Evolutionary conservation across 2,113 vertebrate species (phyloP).

Genomic region (Dromaius novaehollandiae): DNA sequence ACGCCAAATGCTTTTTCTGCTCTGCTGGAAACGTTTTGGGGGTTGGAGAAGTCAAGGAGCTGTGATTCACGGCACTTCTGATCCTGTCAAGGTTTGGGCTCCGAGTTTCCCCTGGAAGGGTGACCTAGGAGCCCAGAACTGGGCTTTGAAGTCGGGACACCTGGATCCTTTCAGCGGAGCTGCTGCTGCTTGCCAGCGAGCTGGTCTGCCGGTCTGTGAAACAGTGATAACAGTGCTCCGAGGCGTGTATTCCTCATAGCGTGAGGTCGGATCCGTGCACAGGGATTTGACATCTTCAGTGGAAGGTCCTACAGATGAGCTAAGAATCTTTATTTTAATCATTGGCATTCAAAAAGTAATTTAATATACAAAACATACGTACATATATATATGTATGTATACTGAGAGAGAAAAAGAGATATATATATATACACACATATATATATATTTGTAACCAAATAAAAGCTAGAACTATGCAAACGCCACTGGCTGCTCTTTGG

Average conservation of each 20-base stretch:
- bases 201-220: background rate
- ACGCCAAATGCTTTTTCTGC: background rate
- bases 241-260: background rate
- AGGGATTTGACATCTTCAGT: background rate
- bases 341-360: conserved; percentile 13
- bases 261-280: background rate
- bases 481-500: conserved; percentile 38
- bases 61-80: background rate
- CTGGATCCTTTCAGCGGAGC: background rate
- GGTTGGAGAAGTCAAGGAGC: background rate
- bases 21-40: background rate
- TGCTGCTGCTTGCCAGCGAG: rapidly evolving
- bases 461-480: conserved; percentile 62
- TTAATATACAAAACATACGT: background rate
- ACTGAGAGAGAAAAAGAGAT: background rate
- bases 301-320: background rate
- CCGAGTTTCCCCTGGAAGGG: background rate
- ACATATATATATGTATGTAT: background rate
- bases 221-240: background rate
- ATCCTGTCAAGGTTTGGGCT: background rate
- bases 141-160: background rate
- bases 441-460: conserved; percentile 43
- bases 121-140: background rate
- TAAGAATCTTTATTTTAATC: background rate
- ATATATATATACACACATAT: background rate